phyloP scores from a whole-genome alignment of 2,113 vertebrate genomes.

The Zosterops hypoxanthus region DNA sequence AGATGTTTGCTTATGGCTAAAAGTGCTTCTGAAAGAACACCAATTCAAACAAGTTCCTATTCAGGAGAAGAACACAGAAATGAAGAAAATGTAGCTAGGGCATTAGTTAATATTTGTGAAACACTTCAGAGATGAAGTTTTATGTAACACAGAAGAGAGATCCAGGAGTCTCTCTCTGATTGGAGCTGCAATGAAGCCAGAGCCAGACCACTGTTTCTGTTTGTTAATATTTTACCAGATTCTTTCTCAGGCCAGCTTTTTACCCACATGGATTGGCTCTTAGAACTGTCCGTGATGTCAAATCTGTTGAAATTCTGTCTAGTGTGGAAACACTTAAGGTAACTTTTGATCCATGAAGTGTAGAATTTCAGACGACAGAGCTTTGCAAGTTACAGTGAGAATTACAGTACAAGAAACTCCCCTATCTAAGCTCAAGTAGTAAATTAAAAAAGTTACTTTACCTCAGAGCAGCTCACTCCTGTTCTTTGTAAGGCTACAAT shows the following conservation, averaged over 20 bases:
- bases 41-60: conserved; percentile 11
- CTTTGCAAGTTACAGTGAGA: neutral
- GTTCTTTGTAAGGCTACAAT: neutral
- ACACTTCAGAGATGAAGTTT: conserved; percentile 58
- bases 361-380: conserved; percentile 22
- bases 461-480: neutral
- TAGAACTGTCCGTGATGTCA: conserved; percentile 68
- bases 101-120: conserved; percentile 71
- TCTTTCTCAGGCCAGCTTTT: conserved; percentile 59
- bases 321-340: conserved; percentile 65
- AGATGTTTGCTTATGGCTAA: neutral
- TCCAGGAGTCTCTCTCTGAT: neutral
- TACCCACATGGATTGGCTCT: conserved; percentile 62
- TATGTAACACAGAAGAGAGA: conserved; percentile 20
- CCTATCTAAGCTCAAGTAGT: neutral
- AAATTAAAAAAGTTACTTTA: conserved; percentile 22
- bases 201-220: neutral
- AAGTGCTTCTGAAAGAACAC: conserved; percentile 17
- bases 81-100: conserved; percentile 31
- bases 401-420: neutral
- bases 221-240: conserved; percentile 70
- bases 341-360: conserved; percentile 62
- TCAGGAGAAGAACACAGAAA: neutral
- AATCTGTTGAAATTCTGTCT: conserved; percentile 73
- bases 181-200: neutral